These are phyloP conservation scores for Gymnocypris eckloni DNA, from an alignment of 2,797 vertebrate species.

Conservation along the genomic window DNA sequence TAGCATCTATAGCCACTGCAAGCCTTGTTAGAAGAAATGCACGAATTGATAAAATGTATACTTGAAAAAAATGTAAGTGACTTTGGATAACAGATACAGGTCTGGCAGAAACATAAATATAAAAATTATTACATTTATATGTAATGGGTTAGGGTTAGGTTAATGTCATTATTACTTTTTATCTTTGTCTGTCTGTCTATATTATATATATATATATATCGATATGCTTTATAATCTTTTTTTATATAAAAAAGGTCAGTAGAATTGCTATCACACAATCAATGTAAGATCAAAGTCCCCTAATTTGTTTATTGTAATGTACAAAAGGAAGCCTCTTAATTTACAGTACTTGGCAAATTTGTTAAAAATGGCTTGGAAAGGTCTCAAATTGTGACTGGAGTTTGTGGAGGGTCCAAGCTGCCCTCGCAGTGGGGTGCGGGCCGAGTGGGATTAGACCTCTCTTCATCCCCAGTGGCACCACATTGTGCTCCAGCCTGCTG, in stretches of 20 bases:
- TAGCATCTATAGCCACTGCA: neutral
- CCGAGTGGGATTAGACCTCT: conserved; percentile 53
- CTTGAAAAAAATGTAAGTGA: neutral
- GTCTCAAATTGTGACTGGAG: conserved; percentile 28
- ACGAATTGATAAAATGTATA: neutral
- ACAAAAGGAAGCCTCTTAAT: conserved; percentile 22
- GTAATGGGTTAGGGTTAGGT: no score
- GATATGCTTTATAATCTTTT: no score
- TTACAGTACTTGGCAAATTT: conserved; percentile 13
- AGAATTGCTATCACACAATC: no score
- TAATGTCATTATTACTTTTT: no score
- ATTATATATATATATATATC: no score
- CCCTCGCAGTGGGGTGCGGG: conserved; percentile 35
- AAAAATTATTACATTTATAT: neutral
- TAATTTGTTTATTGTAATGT: neutral
- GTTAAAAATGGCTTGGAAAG: conserved; percentile 23
- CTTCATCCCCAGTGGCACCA: conserved; percentile 42
- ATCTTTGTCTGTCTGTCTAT: no score
- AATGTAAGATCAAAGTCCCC: neutral
- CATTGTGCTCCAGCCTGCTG: conserved; percentile 45
- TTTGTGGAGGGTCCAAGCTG: conserved; percentile 43
- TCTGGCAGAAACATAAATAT: neutral
- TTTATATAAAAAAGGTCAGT: neutral
- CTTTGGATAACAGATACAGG: neutral
- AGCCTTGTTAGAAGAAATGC: neutral